Evolutionary conservation across 1,140 invertebrate genomes (phyloP), one percentile per base, ranked within the genome.

Genomic region (Stegodyphus mimosarum): DNA sequence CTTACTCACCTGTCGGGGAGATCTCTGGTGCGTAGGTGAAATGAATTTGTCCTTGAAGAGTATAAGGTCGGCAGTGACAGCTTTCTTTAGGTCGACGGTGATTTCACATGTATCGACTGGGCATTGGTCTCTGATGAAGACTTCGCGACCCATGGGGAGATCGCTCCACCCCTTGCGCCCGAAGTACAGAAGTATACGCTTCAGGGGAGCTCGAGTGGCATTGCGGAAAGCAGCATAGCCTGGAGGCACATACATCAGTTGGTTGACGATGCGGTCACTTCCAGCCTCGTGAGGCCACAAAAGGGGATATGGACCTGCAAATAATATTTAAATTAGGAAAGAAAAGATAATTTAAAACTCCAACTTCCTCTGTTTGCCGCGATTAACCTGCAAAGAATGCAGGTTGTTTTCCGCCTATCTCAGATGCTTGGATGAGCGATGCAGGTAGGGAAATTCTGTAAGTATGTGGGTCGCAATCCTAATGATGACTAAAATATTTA

Each of bases 121-220:
- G 88, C 95, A 95, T 55, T 92, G 90, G 74, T 91, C 90, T 84
- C 93, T 92, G 52, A 93, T 90, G 89, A 96, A 96, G 6, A 93
- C 91, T 2, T 93, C 92, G 3, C 93, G 91, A 7, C 95, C 96
- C 7, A 93, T 89, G 87, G 93, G 94, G 7, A 95, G 93, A 73
- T 94, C 93, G 13, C 89, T 89, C 95, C 95, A 96, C 0, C 94
- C 93, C 2, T 93, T 93, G 87, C 96, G 91, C 0, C 96, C 96
- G 88, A 96, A 96, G 71, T 94, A 95, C 5, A 97, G 90, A 63
- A 97, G 90, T 87, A 98, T 97, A 85, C 94, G 95, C 90, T 97
- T 97, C 67, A 92, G 74, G 53, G 6, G 79, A 64, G 15, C 10
- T 9, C 10, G 83, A 73, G 49, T 72, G 66, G 67, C 87, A 78